phyloP scores from a whole-genome alignment of 2,888 invertebrate species.

The Tachina fera region DNA sequence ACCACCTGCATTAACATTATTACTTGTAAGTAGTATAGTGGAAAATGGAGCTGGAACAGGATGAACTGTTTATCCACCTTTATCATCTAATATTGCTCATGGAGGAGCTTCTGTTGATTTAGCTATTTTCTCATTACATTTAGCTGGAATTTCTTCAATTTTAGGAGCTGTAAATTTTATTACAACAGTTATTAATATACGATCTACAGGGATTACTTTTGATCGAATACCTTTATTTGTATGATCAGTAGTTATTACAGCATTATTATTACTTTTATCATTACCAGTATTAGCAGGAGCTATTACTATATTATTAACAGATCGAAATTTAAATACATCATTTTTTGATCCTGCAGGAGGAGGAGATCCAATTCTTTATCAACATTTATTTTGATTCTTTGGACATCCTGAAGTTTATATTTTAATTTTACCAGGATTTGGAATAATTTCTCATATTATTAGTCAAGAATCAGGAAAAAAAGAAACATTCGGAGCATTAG shows the following conservation, averaged over 20 bases:
- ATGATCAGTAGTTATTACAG: constrained; percentile 88
- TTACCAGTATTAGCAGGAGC: constrained; percentile 91
- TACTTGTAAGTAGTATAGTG: constrained; percentile 84
- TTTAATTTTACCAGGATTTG: constrained; percentile 92
- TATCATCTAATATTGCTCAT: constrained; percentile 85
- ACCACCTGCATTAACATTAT: constrained; percentile 87
- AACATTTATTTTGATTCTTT: constrained; percentile 94
- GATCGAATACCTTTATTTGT: constrained; percentile 89
- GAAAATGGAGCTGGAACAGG: constrained; percentile 90
- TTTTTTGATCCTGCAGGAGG: constrained; percentile 92
- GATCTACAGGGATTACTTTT: constrained; percentile 85
- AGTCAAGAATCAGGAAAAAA: constrained; percentile 89
- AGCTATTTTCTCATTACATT: constrained; percentile 78
- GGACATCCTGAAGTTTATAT: constrained; percentile 84
- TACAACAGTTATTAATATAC: constrained; percentile 89
- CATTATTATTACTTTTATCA: constrained; percentile 86
- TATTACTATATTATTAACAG: constrained; percentile 90
- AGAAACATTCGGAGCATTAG: constrained; percentile 88
- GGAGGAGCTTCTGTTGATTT: no score
- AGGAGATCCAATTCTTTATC: constrained; percentile 91
- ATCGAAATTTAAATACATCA: constrained; percentile 91
- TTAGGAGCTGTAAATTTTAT: constrained; percentile 92
- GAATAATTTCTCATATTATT: constrained; percentile 91
- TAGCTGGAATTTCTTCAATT: constrained; percentile 89
- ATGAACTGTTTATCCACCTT: constrained; percentile 90